phyloP scores from a whole-genome alignment of 1,140 invertebrate species.

The Pogonognathellus flavescens region DNA sequence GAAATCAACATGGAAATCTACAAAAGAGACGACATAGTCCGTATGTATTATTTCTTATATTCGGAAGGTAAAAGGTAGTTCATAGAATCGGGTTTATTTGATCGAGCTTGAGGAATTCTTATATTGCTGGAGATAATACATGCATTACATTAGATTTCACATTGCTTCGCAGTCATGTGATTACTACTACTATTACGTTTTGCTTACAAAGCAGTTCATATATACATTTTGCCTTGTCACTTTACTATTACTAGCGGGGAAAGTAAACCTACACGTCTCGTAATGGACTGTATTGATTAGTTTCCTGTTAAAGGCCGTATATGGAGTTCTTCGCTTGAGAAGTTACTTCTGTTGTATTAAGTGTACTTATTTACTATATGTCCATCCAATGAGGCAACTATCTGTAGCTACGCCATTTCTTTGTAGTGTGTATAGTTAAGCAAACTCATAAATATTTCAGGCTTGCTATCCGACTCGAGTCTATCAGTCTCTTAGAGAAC shows the following conservation, averaged over 20 bases:
- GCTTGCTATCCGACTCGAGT: constrained; percentile 20
- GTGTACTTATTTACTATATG: not conserved
- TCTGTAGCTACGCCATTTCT: constrained; percentile 39
- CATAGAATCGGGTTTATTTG: not conserved
- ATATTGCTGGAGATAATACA: not conserved
- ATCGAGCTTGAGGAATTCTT: not conserved
- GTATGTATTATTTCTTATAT: not conserved
- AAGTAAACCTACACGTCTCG: not conserved
- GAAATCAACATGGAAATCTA: constrained; percentile 14
- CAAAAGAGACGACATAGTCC: not conserved
- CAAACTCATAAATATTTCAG: constrained; percentile 49
- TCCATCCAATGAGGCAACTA: not conserved
- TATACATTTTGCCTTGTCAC: constrained; percentile 4
- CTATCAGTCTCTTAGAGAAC: constrained; percentile 24
- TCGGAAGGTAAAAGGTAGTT: not conserved
- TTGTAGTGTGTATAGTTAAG: constrained; percentile 45
- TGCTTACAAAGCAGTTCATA: constrained; percentile 11
- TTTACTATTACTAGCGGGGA: not conserved
- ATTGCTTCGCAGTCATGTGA: not conserved
- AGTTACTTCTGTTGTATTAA: not conserved
- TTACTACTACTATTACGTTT: not conserved
- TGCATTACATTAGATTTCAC: not conserved
- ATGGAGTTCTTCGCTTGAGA: constrained; percentile 1
- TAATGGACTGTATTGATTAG: constrained; percentile 50
- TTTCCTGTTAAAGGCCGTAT: constrained; percentile 27